phyloP scores from a whole-genome alignment of 2,888 invertebrate species.

The Rhaphigaster nebulosa region DNA sequence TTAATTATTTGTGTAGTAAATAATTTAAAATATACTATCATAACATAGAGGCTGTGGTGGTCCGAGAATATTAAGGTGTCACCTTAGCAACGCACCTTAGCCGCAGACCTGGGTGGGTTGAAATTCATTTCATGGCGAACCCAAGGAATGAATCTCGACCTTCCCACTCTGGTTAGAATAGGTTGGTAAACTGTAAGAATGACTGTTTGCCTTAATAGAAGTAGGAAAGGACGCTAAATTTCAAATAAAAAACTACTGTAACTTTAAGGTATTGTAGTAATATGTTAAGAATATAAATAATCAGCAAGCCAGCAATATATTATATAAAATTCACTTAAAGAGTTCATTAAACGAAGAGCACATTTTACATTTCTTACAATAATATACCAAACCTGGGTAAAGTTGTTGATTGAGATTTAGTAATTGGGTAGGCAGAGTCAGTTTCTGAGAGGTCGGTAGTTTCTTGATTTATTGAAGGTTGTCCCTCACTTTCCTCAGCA shows the following conservation, averaged over 20 bases:
- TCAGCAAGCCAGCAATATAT: background rate
- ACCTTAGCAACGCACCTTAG: too few relatives aligned
- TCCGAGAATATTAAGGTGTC: too few relatives aligned
- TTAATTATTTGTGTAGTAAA: background rate
- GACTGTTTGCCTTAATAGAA: too few relatives aligned
- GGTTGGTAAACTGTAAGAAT: too few relatives aligned
- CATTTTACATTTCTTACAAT: constrained; percentile 14
- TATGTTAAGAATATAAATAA: background rate
- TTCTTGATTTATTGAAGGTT: background rate
- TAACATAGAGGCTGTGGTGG: too few relatives aligned
- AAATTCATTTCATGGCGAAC: too few relatives aligned
- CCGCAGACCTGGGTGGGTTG: too few relatives aligned
- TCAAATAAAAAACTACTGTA: too few relatives aligned
- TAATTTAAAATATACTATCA: too few relatives aligned
- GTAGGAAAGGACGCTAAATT: too few relatives aligned
- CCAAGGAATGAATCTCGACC: too few relatives aligned
- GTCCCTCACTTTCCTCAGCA: background rate
- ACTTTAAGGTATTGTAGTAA: background rate
- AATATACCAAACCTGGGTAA: constrained; percentile 51
- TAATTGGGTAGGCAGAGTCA: constrained; percentile 28
- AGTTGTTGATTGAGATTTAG: constrained; percentile 54
- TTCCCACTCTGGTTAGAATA: too few relatives aligned
- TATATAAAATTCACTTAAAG: background rate
- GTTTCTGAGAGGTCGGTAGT: constrained; percentile 17
- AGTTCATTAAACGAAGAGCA: background rate